These are phyloP conservation scores for Antechinus stuartii DNA, from an alignment of 2,113 vertebrate species.

Conservation along the genomic window DNA sequence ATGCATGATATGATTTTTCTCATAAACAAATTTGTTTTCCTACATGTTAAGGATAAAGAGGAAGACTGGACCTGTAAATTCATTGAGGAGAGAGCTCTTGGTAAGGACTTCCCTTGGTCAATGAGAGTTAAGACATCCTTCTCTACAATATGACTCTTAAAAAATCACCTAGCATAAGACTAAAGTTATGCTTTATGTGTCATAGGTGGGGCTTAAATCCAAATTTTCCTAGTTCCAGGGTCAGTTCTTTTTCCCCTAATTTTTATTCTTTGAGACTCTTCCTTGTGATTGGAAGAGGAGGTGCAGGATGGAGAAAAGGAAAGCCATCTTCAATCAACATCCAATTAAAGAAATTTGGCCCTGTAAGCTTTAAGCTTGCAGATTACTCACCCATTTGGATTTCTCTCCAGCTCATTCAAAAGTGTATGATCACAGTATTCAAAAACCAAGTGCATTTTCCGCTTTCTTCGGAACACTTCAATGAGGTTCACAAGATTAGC, in stretches of 20 bases:
- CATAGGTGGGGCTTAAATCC: neutral
- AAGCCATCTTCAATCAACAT: neutral
- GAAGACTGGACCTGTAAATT: neutral
- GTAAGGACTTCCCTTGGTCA: neutral
- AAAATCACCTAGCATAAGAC: neutral
- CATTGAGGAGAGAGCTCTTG: neutral
- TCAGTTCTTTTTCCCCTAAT: neutral
- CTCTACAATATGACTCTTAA: neutral
- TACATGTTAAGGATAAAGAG: neutral
- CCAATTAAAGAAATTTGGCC: neutral
- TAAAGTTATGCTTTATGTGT: neutral
- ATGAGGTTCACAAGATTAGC: constrained; percentile 92
- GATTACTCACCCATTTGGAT: constrained; percentile 88
- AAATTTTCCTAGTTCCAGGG: neutral
- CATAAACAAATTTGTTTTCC: neutral
- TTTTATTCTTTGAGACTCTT: constrained; percentile 11
- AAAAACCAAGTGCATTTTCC: constrained; percentile 91
- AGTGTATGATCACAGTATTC: constrained; percentile 94
- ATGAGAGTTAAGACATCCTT: neutral
- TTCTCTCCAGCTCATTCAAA: constrained; percentile 91
- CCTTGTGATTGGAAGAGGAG: neutral
- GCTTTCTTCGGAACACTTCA: constrained; percentile 92
- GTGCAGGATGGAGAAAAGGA: neutral
- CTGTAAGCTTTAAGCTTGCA: neutral
- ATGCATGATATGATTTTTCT: neutral